Conservation (phyloP, 2,113 vertebrate genomes). For the Nannobrachium achirus region DNA sequence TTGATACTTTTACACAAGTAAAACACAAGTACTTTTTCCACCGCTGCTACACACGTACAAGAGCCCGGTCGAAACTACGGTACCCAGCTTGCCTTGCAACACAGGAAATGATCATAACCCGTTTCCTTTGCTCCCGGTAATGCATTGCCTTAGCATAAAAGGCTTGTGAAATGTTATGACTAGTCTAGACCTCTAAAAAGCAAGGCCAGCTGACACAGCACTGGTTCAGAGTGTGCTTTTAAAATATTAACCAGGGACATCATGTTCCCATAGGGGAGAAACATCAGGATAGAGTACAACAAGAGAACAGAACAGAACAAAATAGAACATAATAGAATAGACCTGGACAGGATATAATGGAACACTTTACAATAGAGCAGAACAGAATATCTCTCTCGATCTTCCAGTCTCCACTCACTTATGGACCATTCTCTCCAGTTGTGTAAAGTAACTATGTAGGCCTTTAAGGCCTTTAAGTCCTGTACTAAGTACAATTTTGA, state of each 20-base stretch:
- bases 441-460: too few relatives aligned
- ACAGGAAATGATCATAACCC: neutral
- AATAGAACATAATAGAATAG: neutral
- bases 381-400: constrained; percentile 12
- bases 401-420: constrained; percentile 25
- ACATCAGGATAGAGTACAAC: neutral
- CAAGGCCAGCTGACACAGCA: constrained; percentile 31
- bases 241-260: neutral
- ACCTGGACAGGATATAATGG: constrained; percentile 1
- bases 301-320: neutral
- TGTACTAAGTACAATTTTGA: too few relatives aligned
- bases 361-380: neutral
- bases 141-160: constrained; percentile 35
- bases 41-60: too few relatives aligned
- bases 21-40: too few relatives aligned
- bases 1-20: too few relatives aligned
- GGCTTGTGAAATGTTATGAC: constrained; percentile 46
- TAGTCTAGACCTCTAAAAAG: constrained; percentile 29
- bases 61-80: constrained; percentile 22
- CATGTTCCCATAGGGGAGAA: neutral
- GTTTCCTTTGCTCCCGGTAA: constrained; percentile 25
- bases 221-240: constrained; percentile 2
- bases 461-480: too few relatives aligned
- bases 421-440: too few relatives aligned
- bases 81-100: constrained; percentile 18